phyloP scores from a whole-genome alignment of 2,113 vertebrate species.

The Reinhardtius hippoglossoides region DNA sequence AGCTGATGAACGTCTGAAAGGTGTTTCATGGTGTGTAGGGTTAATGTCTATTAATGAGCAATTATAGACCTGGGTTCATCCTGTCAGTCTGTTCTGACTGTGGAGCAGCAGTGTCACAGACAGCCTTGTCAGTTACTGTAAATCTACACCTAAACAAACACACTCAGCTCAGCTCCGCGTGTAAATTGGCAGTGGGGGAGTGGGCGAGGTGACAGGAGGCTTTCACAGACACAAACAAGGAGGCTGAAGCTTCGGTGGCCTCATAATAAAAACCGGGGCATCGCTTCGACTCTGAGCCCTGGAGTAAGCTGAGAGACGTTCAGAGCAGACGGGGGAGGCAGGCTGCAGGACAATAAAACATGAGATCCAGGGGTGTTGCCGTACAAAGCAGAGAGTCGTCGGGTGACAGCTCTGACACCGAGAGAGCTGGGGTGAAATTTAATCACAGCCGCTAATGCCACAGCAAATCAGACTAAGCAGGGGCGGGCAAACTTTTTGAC shows the following conservation, averaged over 20 bases:
- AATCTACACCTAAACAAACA: constrained; percentile 63
- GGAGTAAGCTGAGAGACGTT: constrained; percentile 5
- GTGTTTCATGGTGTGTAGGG: background rate
- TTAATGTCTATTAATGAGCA: constrained; percentile 7
- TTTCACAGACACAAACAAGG: constrained; percentile 42
- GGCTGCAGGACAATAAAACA: constrained; percentile 31
- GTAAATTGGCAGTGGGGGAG: constrained; percentile 57
- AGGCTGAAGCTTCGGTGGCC: constrained; percentile 21
- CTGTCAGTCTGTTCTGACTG: constrained; percentile 28
- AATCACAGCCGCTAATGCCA: constrained; percentile 7
- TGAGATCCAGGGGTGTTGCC: constrained; percentile 19
- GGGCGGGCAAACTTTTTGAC: no score
- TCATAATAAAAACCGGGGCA: constrained; percentile 38
- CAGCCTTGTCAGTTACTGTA: constrained; percentile 38
- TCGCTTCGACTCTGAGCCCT: constrained; percentile 20
- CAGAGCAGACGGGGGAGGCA: background rate
- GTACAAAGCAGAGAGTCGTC: constrained; percentile 30
- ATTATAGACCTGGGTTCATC: constrained; percentile 6
- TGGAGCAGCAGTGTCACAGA: constrained; percentile 23
- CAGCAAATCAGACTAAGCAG: constrained; percentile 34
- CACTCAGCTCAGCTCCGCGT: constrained; percentile 41
- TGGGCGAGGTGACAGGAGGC: constrained; percentile 52
- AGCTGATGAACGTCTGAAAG: background rate
- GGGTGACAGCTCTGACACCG: constrained; percentile 37
- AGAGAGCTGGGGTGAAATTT: constrained; percentile 37